These are phyloP conservation scores for Turritopsis dohrnii DNA, from an alignment of 30 jellyfish, hydroid and myxozoan genomes.

Conservation along the genomic window DNA sequence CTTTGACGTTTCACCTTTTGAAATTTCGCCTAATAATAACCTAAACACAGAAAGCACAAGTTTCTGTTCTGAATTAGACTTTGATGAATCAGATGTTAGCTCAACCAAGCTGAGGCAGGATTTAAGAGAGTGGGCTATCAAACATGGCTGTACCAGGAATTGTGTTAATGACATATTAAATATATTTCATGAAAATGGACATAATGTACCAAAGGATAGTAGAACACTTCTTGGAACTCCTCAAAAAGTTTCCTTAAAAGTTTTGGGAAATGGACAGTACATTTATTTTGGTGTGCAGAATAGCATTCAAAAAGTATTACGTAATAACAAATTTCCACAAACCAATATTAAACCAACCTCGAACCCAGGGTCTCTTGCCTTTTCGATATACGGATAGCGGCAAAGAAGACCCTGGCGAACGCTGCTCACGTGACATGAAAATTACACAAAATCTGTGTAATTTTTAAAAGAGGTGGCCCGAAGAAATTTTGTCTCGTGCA, in stretches of 20 bases:
- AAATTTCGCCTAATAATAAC: neutral
- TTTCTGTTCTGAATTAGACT: neutral
- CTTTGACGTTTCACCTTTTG: neutral
- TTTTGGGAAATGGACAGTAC: slow-evolving; percentile 15
- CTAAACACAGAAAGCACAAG: neutral
- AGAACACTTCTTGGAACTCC: slow-evolving; percentile 8
- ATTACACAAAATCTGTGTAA: too few relatives aligned
- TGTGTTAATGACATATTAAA: neutral
- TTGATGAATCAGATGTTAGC: neutral
- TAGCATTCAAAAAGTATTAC: neutral
- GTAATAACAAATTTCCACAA: neutral
- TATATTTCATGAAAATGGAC: neutral
- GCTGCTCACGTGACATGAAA: too few relatives aligned
- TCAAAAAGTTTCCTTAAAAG: neutral
- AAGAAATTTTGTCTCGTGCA: too few relatives aligned
- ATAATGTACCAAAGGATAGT: slow-evolving; percentile 24
- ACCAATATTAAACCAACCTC: neutral
- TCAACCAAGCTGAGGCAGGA: neutral
- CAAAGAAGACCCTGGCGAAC: too few relatives aligned
- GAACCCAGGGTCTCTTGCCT: too few relatives aligned
- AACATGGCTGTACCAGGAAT: neutral
- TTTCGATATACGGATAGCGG: too few relatives aligned
- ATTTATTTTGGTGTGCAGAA: slow-evolving; percentile 15
- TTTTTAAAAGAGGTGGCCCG: too few relatives aligned
- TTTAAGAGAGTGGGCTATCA: neutral